Conservation (phyloP, 2,888 invertebrate genomes). For the Ennomos quercinarius region DNA sequence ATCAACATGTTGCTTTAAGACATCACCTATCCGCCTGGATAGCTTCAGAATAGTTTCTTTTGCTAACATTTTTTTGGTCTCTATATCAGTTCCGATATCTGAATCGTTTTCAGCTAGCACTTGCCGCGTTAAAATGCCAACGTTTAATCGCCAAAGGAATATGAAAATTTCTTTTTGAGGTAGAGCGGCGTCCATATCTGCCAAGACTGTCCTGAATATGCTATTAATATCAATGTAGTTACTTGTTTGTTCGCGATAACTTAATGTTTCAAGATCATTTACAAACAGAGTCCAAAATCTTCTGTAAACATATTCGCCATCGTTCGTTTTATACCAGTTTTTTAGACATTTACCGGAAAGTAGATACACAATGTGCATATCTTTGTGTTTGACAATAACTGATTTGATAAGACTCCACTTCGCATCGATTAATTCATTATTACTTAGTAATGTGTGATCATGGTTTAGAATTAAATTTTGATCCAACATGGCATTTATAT, state of each 20-base stretch:
- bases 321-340: conserved; percentile 5
- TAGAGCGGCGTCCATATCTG: neutral
- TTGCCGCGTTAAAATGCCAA: neutral
- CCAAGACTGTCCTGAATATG: no score
- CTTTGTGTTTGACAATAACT: neutral
- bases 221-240: no score
- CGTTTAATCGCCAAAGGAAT: neutral
- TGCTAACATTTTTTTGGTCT: neutral
- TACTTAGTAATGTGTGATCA: neutral
- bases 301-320: conserved; percentile 4
- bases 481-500: conserved; percentile 2
- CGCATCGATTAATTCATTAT: neutral
- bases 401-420: conserved; percentile 14
- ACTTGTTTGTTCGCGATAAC: neutral
- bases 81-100: no score
- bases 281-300: conserved; percentile 2
- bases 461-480: neutral
- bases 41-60: conserved; percentile 1
- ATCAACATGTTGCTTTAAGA: conserved; percentile 8
- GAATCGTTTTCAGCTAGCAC: neutral
- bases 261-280: neutral
- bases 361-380: conserved; percentile 1
- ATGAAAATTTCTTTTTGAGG: conserved; percentile 8
- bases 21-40: neutral
- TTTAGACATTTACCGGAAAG: neutral